Conservation (phyloP, 2,113 vertebrate genomes). For the Ailuropoda melanoleuca region DNA sequence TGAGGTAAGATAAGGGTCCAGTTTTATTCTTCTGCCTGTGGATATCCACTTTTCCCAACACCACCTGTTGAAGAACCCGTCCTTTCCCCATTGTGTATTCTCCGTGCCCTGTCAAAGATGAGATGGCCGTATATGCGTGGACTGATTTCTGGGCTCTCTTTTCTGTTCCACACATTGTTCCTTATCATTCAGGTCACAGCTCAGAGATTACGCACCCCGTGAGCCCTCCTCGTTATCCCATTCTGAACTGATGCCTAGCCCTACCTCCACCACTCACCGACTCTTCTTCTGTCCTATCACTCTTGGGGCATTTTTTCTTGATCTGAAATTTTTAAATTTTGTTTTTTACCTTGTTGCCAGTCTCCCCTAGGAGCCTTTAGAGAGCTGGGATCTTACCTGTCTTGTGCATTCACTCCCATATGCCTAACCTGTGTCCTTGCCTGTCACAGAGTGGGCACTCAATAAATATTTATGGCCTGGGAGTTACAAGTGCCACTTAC, state of each 20-base stretch:
- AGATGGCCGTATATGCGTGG: accelerated
- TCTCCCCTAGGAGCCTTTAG: not conserved
- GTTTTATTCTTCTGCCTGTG: too few relatives aligned
- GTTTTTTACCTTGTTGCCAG: not conserved
- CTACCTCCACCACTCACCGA: not conserved
- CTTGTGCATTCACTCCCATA: accelerated
- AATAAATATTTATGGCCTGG: not conserved
- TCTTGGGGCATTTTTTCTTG: not conserved
- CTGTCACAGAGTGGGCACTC: not conserved
- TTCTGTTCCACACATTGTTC: not conserved
- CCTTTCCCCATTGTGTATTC: not conserved
- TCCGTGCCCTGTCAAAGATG: not conserved
- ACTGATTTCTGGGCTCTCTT: not conserved
- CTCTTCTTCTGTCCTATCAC: not conserved
- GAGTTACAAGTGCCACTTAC: not conserved
- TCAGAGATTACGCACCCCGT: not conserved
- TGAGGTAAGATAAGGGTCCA: too few relatives aligned
- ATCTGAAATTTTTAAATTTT: not conserved
- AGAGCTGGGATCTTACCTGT: not conserved
- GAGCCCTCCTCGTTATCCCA: not conserved
- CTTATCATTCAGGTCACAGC: not conserved
- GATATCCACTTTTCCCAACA: not conserved
- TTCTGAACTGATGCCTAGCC: not conserved
- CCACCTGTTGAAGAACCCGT: not conserved
- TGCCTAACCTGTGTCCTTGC: not conserved